phyloP scores from a whole-genome alignment of 92 coral and sea anemone species.

The Hydrozoanthus gracilis region DNA sequence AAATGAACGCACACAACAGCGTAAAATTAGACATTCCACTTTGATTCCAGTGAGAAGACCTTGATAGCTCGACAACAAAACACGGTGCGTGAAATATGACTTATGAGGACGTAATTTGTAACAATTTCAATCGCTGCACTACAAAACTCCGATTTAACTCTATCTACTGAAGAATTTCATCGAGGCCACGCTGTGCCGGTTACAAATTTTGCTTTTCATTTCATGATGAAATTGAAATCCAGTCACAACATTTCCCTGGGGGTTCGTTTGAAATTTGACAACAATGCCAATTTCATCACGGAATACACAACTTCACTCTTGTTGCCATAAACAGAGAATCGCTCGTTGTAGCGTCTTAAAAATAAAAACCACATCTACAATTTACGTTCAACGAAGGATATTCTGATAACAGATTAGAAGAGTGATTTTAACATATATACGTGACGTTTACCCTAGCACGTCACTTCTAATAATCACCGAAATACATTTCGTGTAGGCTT shows the following conservation, averaged over 20 bases:
- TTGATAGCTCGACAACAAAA: neutral
- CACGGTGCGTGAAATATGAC: neutral
- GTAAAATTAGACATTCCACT: neutral
- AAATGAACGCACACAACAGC: neutral
- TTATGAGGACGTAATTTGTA: slow-evolving; percentile 13
- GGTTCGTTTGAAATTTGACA: slow-evolving; percentile 25
- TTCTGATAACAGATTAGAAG: neutral
- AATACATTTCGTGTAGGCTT: slow-evolving; percentile 45
- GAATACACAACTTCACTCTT: slow-evolving; percentile 7
- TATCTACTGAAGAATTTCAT: slow-evolving; percentile 19
- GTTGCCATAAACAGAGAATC: neutral
- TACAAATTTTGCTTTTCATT: slow-evolving; percentile 18
- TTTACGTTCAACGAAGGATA: too few species aligned
- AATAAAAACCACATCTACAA: too few species aligned
- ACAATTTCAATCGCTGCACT: neutral
- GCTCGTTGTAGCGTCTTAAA: neutral
- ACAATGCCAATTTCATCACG: slow-evolving; percentile 48
- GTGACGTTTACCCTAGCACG: slow-evolving; percentile 24
- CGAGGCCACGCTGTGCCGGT: slow-evolving; percentile 23
- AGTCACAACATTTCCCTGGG: slow-evolving; percentile 47
- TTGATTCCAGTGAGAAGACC: neutral
- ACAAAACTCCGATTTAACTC: neutral
- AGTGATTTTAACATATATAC: neutral
- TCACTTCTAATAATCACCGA: slow-evolving; percentile 15
- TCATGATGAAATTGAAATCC: slow-evolving; percentile 31